Base-by-base conservation (phyloP, 2,888 invertebrate genomes). In the Exephanes ischioxanthus region DNA sequence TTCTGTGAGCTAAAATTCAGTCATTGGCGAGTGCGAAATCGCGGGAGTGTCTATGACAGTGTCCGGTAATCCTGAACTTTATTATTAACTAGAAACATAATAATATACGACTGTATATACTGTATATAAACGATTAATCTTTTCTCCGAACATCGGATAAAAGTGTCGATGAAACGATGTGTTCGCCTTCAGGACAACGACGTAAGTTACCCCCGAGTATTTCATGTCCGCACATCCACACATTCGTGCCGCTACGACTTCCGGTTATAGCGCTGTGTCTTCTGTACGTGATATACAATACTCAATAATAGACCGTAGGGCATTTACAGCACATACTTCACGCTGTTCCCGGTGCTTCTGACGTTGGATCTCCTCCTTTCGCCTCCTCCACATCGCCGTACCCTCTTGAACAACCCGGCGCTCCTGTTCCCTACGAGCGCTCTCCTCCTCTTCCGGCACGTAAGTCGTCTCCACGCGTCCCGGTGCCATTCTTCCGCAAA, bases 301-400 rank as follows among this genome's bases (percentile, higher is more conserved):
- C 14, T n/a, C 51, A 22, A 6, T 16, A 71, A 63, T 22, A 16
- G 16, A 41, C 55, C 22, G 22, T 51, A 33, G 58, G 45, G 55
- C 37, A 53, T 83, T 37, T 66, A 71, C 22, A 66, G 84, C 87
- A 89, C 91, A 89, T 92, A 94, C 94, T 92, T 94, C 92, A 84
- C 89, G 90, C 83, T 94, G 93, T 82, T 94, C 93, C n/a, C 90
- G 91, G 84, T 92, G 91, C 87, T 92, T 93, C 84, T 94, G 91
- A 88, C 91, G 91, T 89, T 89, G 90, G 75, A 92, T 87, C 90
- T 94, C 93, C 90, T 93, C 93, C 90, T 93, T 93, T 86, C 91
- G 91, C 55, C 88, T 91, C 82, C 89, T 90, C 94, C 94, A 93
- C 82, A 93, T 84, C 72, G 89, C 90, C 16, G 90, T 89, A 37